Base-by-base conservation (phyloP, 2,797 vertebrate species). In the Ibycter americanus region DNA sequence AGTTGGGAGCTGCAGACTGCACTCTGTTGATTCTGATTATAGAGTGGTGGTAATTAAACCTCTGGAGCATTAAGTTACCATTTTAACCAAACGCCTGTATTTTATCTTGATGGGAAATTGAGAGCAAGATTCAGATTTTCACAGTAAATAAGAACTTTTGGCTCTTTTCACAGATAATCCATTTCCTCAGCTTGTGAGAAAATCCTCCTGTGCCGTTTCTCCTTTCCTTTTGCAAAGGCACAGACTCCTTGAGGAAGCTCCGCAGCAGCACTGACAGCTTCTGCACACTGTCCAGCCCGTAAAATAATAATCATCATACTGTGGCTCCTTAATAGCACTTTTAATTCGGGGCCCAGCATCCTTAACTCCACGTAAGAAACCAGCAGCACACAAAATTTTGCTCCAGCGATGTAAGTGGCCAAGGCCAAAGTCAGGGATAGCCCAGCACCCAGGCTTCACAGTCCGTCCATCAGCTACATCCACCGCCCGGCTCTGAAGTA, bases 41-140 rank as follows among this genome's bases (percentile, higher is more conserved):
- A 72, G 86, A 86, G 82, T 17, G 54, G 55, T 40, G 32, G 91
- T 93, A 97, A 96, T 98, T 97, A 95, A 97, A 94, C 91, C 92
- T 94, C 92, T 81, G 90, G 92, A 95, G 90, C 93, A 97, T 96
- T 96, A 89, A 96, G 95, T 79, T 92, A 89, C 87, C 94, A 93
- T 97, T 97, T 97, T 96, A 97, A 94, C 86, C 91, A 96, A 97
- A 93, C 51, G 96, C 91, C 74, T 96, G 92, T 61, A 18, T 91
- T 96, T 93, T 95, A 89, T 95, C 93, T 93, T 83, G 93, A 91
- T 95, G 93, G 91, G 95, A 97, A 96, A 90, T 72, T 66, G 92
- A 84, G 90, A 96, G 72, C 8, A 15, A 95, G 89, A 76, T 78
- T 89, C 76, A 68, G 83, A 88, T 93, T 95, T 92, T 96, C 96